Percentiles rank a stretch among this genome's conserved stretches.
These are phyloP conservation scores for Eristalinus sepulchralis DNA, from an alignment of 2,888 invertebrate species.

Conservation along the genomic window DNA sequence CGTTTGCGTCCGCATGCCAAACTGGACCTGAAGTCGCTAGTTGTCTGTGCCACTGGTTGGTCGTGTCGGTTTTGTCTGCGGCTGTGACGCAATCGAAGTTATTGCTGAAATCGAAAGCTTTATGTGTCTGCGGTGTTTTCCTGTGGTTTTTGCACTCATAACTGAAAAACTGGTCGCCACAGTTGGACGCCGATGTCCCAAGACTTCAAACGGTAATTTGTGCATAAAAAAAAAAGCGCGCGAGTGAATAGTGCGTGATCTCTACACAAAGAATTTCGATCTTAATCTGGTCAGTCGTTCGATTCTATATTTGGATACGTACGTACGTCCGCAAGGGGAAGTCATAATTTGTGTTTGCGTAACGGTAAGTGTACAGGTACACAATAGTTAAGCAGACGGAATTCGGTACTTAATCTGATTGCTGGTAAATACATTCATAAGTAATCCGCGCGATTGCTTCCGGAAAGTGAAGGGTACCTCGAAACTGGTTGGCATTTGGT, in stretches of 20 bases:
- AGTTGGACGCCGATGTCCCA: slow-evolving; percentile 37
- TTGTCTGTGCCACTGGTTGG: not conserved
- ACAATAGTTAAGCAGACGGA: not conserved
- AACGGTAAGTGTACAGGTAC: slow-evolving; percentile 16
- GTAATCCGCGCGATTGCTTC: slow-evolving; percentile 12
- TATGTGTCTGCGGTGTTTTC: slow-evolving; percentile 44
- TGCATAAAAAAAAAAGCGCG: not conserved
- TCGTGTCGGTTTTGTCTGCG: slow-evolving; percentile 27
- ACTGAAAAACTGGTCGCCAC: slow-evolving; percentile 36
- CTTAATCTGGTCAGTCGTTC: not conserved
- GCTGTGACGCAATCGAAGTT: slow-evolving; percentile 52
- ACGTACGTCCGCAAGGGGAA: not conserved
- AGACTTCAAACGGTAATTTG: slow-evolving; percentile 49
- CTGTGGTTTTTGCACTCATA: slow-evolving; percentile 29
- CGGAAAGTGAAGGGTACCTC: slow-evolving; percentile 43
- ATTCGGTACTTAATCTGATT: not conserved
- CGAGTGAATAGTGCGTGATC: slow-evolving; percentile 11
- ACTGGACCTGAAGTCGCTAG: slow-evolving; percentile 32
- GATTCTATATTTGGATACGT: not conserved
- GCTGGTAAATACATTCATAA: not conserved
- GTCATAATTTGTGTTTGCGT: not conserved
- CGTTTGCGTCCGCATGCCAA: slow-evolving; percentile 63
- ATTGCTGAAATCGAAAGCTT: slow-evolving; percentile 64
- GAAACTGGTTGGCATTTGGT: slow-evolving; percentile 14
- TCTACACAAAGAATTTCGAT: not conserved